Base-by-base conservation (phyloP, 1,140 invertebrate species). In the Drosophila athabasca region DNA sequence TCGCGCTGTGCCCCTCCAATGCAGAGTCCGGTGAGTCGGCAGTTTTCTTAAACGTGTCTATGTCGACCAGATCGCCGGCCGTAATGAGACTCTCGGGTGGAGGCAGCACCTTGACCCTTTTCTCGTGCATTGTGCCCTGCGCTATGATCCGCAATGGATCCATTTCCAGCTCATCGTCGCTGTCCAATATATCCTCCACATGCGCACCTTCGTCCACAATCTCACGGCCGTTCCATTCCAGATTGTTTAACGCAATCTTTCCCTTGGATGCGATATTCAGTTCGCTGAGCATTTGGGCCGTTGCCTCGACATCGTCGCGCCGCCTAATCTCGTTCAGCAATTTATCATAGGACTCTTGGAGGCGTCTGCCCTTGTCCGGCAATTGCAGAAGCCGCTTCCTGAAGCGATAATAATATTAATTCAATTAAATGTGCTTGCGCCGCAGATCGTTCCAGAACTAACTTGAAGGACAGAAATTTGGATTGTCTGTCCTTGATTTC, bases 341-440 rank as follows among this genome's bases (percentile, higher is more conserved):
- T 75, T 93, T 94, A 5, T 94, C 91, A 49, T 93, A 91, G 24
- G 95, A 93, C 17, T 90, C 80, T 67, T 92, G 91, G 41, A 96
- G 94, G 88, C 94, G 95, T 51, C 93, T 92, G 7, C 95, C 95
- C 90, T 95, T 95, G 69, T 96, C 95, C 0, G 94, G 92, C 61
- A 96, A 85, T 75, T 93, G 94, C 5, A 80, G 76, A 15, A 94
- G 41, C 6, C 79, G 75, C 15, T 72, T 65, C 49, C 91, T 92
- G 43, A 44, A 15, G 4, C 22, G 51, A 51, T 45, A 17, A 58
- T 41, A 39, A 49, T 49, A 17, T 46, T 35, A 24, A 31, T 71
- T 26, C 49, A 11, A 8, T 7, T 13, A 59, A 65, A 26, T 31
- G 2, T 9, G 8, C 31, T 17, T 44, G 26, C 19, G 19, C 29